Conservation (phyloP, 1,140 invertebrate species). For the Mya arenaria region DNA sequence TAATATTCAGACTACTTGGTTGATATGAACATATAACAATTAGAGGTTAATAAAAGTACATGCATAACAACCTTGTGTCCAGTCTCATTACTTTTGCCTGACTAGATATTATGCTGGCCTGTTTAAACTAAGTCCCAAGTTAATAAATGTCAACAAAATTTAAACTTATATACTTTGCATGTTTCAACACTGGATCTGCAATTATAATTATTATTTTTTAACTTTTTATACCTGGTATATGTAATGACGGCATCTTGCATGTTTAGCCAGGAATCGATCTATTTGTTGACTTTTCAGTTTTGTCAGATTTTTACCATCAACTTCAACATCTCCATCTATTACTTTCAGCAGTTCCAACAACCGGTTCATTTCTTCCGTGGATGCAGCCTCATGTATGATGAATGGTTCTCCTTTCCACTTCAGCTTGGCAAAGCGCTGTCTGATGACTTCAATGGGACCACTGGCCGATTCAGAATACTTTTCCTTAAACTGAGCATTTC, state of each 20-base stretch:
- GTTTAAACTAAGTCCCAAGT: too few species aligned
- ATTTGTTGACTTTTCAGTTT: slow-evolving; percentile 11
- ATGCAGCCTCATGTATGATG: slow-evolving; percentile 31
- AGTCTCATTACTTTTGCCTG: too few species aligned
- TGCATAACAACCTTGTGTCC: too few species aligned
- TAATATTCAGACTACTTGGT: too few species aligned
- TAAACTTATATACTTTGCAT: too few species aligned
- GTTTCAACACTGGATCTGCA: too few species aligned
- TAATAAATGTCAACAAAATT: too few species aligned
- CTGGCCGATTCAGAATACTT: slow-evolving; percentile 9
- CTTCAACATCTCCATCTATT: neutral
- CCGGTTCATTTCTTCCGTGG: slow-evolving; percentile 19
- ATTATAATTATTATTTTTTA: too few species aligned
- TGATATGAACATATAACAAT: too few species aligned
- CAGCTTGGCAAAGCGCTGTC: slow-evolving; percentile 6
- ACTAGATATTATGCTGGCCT: too few species aligned
- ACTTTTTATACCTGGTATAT: slow-evolving; percentile 40
- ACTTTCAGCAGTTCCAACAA: slow-evolving; percentile 8
- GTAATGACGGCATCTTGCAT: slow-evolving; percentile 44
- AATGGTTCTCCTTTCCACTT: slow-evolving; percentile 40
- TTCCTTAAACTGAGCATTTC: slow-evolving; percentile 21
- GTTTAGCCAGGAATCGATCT: slow-evolving; percentile 29
- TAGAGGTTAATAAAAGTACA: too few species aligned
- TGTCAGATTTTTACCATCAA: neutral
- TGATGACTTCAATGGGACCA: neutral